These are phyloP conservation scores for Eclectus roratus DNA, from an alignment of 2,113 vertebrate genomes.

Conservation along the genomic window DNA sequence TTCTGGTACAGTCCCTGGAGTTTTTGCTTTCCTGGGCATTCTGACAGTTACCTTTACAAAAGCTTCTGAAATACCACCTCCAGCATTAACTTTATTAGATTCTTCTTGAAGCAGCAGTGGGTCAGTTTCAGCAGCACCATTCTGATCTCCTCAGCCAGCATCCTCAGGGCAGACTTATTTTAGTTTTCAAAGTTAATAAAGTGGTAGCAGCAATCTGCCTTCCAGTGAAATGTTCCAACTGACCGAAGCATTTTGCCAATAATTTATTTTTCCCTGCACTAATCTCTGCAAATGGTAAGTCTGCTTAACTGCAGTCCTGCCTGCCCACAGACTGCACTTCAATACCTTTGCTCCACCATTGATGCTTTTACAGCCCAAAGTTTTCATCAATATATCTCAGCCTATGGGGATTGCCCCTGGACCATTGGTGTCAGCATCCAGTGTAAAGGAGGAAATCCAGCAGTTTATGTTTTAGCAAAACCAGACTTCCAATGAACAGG, in stretches of 20 bases:
- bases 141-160: neutral
- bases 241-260: neutral
- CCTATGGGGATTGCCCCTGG: neutral
- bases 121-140: neutral
- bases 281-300: neutral
- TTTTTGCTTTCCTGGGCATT: neutral
- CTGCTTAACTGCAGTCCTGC: neutral
- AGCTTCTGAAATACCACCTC: neutral
- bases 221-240: neutral
- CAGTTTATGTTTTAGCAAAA: neutral
- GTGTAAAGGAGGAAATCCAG: neutral
- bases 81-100: slow-evolving; percentile 2
- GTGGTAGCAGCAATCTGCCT: neutral
- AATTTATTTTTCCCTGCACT: neutral
- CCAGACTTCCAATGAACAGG: neutral
- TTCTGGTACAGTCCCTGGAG: neutral
- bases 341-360: neutral
- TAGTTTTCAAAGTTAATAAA: neutral
- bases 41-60: neutral
- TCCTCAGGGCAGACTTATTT: neutral
- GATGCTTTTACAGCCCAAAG: neutral
- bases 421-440: neutral
- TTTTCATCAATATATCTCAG: neutral
- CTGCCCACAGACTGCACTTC: neutral
- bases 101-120: neutral